Evolutionary conservation across 2,888 invertebrate species (phyloP), one percentile per base, ranked within the genome.

Genomic region (Atrina japonica): DNA sequence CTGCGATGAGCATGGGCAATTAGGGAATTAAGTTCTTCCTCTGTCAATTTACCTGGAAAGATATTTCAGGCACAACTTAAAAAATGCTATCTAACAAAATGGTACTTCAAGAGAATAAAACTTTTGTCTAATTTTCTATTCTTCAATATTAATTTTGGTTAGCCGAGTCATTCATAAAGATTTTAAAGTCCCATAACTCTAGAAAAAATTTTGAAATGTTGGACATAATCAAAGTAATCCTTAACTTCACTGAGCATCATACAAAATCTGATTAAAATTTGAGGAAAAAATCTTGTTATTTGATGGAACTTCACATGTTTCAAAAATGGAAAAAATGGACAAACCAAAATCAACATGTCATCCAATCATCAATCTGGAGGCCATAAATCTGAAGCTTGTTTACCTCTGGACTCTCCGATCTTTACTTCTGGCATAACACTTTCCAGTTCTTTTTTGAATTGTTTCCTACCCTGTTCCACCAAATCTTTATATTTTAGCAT

Each of bases 401-500:
- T 35, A 35, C 35, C 35, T 35, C 35, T 35, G 35, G 35, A 35
- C 35, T 35, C 93, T 7, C 93, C 90, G 47, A 95, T 90, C 87
- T 94, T 94, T 1, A 95, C 92, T 59, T 93, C 93, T 0, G 96
- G 96, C 83, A 95, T 94, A 49, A 96, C 92, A 63, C 94, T 93
- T 74, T 91, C 88, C 72, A 93, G 86, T 77, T 93, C 84, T 73
- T 91, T 90, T 61, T 90, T 88, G 78, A 92, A 92, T 80, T 91
- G 91, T 73, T 91, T 88, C 56, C 91, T 89, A 1, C 92, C 92
- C 70, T 91, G 88, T 63, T 92, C 92, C 50, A 91, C 95, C 91
- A 95, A 94, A 63, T 94, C 94, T 94, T 96, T 96, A 87, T 96
- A 97, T 84, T 94, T 94, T 76, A 96, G 95, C 21, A 95, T 93